Evolutionary conservation across 2,888 invertebrate species (phyloP), one percentile per base, ranked within the genome.

Genomic region (Melinaea menophilus): DNA sequence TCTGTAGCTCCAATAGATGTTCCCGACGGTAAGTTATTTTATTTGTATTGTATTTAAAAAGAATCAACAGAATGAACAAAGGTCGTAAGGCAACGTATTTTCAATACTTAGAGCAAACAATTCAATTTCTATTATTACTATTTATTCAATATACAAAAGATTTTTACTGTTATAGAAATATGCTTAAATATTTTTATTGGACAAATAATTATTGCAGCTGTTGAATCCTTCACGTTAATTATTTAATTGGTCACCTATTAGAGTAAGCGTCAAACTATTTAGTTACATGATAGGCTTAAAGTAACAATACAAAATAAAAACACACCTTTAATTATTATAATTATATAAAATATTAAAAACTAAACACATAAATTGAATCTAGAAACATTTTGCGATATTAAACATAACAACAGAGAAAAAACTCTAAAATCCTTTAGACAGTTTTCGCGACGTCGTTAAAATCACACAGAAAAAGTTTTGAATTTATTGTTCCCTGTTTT

Each of bases 1-100:
- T 90, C 90, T 65, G 90, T 88, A 79, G 88, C 89, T 70, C 90
- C 90, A 69, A 88, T 90, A 79, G 88, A 89, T 79, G 88, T 90
- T 69, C 81, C 86, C 65, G 88, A 90, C 74, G 90, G 90, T 90
- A 81, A 87, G 90, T 71, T 54, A 56, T 48, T 37, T 58, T 46
- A 33, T 45, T 45, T 55, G 22, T 7, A 31, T 11, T 4, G 4
- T 13, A 13, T 51, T 51, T 22, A 22, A 22, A 22, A 9, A 13
- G 13, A 48, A 22, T 48, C 22, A 22, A 31, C 2, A 31, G 31
- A 51, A 41, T 41, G 3, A 9, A 41, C 11, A 41, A 9, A 41
- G 41, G 11, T 3, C 9, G 2, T 41, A 5, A 9, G 41, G 41
- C 41, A 41, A 7, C 41, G 41, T 9, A 41, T 41, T 41, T 41